These are phyloP conservation scores for Lordiphosa fenestrarum DNA, from an alignment of 2,888 invertebrate species.

Conservation along the genomic window DNA sequence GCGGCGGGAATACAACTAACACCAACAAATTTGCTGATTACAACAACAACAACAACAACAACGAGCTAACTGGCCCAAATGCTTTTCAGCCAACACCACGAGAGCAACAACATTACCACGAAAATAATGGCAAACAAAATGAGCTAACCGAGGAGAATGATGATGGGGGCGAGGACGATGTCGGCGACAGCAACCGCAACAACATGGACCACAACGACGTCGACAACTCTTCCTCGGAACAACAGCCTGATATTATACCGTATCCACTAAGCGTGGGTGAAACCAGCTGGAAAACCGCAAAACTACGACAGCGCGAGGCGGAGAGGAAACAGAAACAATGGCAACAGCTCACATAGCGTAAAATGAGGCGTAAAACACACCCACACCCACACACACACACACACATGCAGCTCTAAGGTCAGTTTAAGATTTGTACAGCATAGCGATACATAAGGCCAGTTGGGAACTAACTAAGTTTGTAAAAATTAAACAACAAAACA, in stretches of 20 bases:
- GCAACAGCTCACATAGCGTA: constrained; percentile 60
- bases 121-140: constrained; percentile 43
- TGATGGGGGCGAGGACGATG: constrained; percentile 11
- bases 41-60: constrained; percentile 21
- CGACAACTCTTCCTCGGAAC: constrained; percentile 62
- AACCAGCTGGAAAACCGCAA: constrained; percentile 57
- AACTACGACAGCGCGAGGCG: constrained; percentile 40
- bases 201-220: constrained; percentile 36
- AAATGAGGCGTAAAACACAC: constrained; percentile 25
- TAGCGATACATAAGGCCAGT: constrained; percentile 50
- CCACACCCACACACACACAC: constrained; percentile 17
- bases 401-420: constrained; percentile 24
- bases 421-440: constrained; percentile 66
- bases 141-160: constrained; percentile 35
- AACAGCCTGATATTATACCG: constrained; percentile 76
- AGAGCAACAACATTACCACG: constrained; percentile 32
- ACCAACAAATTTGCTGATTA: constrained; percentile 17
- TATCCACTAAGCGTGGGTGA: constrained; percentile 69
- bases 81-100: constrained; percentile 20
- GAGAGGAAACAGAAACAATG: constrained; percentile 22
- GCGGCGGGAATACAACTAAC: constrained; percentile 23
- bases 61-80: constrained; percentile 32
- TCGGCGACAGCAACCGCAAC: constrained; percentile 21
- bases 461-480: constrained; percentile 53
- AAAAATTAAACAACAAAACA: constrained; percentile 40